Percentiles rank a stretch among this genome's conserved stretches.
Conservation (phyloP, 2,888 invertebrate genomes). For the Eurytoma californica region DNA sequence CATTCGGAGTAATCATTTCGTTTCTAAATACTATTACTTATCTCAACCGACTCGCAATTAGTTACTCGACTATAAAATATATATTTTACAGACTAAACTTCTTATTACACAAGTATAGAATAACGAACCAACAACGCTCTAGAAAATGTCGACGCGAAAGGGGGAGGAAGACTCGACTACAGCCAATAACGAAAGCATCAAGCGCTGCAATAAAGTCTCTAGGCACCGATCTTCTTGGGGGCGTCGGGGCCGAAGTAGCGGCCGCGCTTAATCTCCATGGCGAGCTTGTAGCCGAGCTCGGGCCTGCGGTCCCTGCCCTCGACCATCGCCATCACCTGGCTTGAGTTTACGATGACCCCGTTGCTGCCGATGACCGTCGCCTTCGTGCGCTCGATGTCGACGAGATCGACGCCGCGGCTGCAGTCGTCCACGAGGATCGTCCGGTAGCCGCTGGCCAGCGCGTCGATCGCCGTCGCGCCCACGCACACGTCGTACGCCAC, state of each 20-base stretch:
- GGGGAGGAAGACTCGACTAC: no score
- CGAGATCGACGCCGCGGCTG: slow-evolving; percentile 89
- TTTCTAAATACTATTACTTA: neutral
- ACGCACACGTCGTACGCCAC: slow-evolving; percentile 97
- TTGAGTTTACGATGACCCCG: slow-evolving; percentile 88
- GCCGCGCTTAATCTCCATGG: slow-evolving; percentile 84
- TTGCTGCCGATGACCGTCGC: slow-evolving; percentile 84
- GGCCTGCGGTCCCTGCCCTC: slow-evolving; percentile 91
- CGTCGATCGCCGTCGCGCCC: slow-evolving; percentile 91
- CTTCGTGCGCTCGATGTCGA: slow-evolving; percentile 90
- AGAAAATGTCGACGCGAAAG: no score
- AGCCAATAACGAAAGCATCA: no score
- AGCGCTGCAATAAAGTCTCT: neutral
- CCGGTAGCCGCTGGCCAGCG: slow-evolving; percentile 92
- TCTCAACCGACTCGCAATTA: no score
- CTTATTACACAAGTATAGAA: no score
- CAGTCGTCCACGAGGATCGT: slow-evolving; percentile 94
- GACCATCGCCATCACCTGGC: slow-evolving; percentile 90
- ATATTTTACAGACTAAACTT: no score
- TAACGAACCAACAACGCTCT: no score
- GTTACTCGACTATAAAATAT: no score
- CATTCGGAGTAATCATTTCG: neutral
- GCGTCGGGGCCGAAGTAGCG: slow-evolving; percentile 1
- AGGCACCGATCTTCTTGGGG: slow-evolving; percentile 11
- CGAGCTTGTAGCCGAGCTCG: slow-evolving; percentile 91